Conservation (phyloP, 2,797 vertebrate species). For the Takifugu ocellatus region DNA sequence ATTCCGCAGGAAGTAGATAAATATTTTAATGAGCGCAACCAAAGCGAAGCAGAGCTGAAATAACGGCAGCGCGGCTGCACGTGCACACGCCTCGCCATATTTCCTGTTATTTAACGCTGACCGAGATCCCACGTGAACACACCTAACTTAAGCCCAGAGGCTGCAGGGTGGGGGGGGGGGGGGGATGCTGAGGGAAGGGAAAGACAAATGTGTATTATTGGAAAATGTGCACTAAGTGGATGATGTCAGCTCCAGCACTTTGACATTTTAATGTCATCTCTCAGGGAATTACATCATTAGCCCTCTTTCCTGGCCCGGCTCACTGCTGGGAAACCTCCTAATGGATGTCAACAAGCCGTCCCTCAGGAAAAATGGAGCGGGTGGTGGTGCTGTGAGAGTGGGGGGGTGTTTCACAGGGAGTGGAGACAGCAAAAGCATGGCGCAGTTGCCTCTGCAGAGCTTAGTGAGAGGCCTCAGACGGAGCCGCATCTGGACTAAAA, state of each 20-base stretch:
- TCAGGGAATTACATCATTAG: constrained; percentile 75
- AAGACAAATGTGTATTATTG: constrained; percentile 57
- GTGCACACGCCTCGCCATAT: too few relatives aligned
- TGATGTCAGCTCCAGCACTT: constrained; percentile 70
- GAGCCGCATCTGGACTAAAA: constrained; percentile 57
- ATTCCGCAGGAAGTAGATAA: constrained; percentile 13
- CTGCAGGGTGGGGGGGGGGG: constrained; percentile 28
- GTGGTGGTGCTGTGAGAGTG: constrained; percentile 2
- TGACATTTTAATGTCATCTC: constrained; percentile 74
- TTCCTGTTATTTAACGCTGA: constrained; percentile 27
- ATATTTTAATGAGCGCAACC: too few relatives aligned
- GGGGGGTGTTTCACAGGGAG: neutral
- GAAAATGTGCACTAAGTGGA: constrained; percentile 66
- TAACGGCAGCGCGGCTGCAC: too few relatives aligned
- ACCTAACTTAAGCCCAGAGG: constrained; percentile 45
- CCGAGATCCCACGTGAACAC: constrained; percentile 31
- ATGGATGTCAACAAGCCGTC: constrained; percentile 72
- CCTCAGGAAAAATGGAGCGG: constrained; percentile 55
- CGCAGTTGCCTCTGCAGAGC: constrained; percentile 24
- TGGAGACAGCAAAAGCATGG: constrained; percentile 13
- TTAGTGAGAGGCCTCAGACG: constrained; percentile 35
- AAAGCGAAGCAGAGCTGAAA: too few relatives aligned
- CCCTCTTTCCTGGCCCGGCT: constrained; percentile 56
- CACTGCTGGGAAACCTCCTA: constrained; percentile 72
- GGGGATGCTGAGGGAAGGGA: constrained; percentile 15